These are phyloP conservation scores for Dicerorhinus sumatrensis DNA, from an alignment of 2,113 vertebrate species.

Conservation along the genomic window DNA sequence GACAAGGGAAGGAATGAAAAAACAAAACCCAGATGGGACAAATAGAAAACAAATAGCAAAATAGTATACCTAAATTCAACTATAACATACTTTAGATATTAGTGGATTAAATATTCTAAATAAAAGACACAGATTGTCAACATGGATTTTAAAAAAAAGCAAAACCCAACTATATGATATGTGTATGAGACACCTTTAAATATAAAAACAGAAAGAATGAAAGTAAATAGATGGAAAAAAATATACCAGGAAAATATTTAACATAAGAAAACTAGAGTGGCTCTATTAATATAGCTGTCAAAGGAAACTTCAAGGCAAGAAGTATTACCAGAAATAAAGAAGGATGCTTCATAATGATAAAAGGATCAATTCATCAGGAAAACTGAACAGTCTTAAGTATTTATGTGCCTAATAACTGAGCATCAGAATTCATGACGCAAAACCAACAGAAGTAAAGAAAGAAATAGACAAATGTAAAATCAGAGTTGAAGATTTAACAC, in stretches of 20 bases:
- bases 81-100: not conserved
- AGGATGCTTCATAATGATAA: not conserved
- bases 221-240: not conserved
- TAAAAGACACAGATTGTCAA: not conserved
- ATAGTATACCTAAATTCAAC: not conserved
- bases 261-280: not conserved
- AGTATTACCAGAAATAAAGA: not conserved
- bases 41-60: not conserved
- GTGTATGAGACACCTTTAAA: not conserved
- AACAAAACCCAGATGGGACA: not conserved
- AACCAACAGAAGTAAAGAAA: not conserved
- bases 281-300: not conserved
- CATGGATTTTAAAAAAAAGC: not conserved
- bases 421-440: conserved; percentile 1
- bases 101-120: not conserved
- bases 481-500: not conserved
- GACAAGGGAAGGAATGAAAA: not conserved
- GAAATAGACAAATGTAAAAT: not conserved
- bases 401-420: not conserved
- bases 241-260: not conserved
- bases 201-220: conserved; percentile 11
- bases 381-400: not conserved
- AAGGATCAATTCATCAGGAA: not conserved
- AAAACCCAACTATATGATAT: not conserved
- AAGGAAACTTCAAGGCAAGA: not conserved